phyloP scores from a whole-genome alignment of 2,888 invertebrate species.

The Nymphalis c-album region DNA sequence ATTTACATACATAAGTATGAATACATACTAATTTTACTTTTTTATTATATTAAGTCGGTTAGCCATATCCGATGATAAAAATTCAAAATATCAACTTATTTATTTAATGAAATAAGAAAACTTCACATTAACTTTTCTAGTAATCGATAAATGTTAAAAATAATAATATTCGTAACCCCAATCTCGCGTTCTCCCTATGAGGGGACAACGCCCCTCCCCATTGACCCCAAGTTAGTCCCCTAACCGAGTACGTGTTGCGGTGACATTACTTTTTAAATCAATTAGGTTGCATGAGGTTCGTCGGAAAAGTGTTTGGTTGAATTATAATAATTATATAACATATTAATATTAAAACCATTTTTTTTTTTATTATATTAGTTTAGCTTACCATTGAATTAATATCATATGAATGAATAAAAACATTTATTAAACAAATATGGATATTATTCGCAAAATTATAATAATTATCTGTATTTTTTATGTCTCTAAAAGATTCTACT shows the following conservation, averaged over 20 bases:
- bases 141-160: conserved; percentile 27
- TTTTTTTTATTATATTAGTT: not conserved
- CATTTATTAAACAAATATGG: too few relatives aligned
- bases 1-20: too few relatives aligned
- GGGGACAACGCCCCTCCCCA: conserved; percentile 37
- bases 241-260: conserved; percentile 31
- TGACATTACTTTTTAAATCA: conserved; percentile 39
- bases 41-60: too few relatives aligned
- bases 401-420: too few relatives aligned
- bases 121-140: conserved; percentile 14
- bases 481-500: too few relatives aligned
- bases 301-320: not conserved
- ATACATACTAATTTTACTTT: too few relatives aligned
- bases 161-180: conserved; percentile 34
- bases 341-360: not conserved
- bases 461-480: too few relatives aligned
- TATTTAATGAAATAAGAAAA: not conserved
- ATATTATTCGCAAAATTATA: too few relatives aligned
- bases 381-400: too few relatives aligned
- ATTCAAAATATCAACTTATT: not conserved
- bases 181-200: conserved; percentile 17
- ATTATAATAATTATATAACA: conserved; percentile 1
- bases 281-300: conserved; percentile 27
- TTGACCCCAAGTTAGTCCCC: conserved; percentile 32
- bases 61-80: too few relatives aligned